Conservation (phyloP, 1,140 invertebrate genomes). For the Apis dorsata region DNA sequence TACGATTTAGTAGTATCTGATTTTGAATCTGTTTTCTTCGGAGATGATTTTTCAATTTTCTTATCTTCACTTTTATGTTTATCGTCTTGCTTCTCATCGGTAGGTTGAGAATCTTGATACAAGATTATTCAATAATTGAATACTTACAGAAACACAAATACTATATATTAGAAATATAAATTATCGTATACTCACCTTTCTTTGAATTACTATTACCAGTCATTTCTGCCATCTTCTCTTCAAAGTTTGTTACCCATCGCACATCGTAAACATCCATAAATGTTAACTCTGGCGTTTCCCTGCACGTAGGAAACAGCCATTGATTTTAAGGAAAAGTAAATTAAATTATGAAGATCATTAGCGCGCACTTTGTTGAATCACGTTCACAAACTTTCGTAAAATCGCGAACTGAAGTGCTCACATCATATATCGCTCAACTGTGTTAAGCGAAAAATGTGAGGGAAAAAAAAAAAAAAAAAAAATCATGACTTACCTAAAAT, state of each 20-base stretch:
- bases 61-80: constrained; percentile 64
- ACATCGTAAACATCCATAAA: constrained; percentile 80
- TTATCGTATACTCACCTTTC: constrained; percentile 76
- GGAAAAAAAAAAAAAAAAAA: neutral
- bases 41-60: constrained; percentile 57
- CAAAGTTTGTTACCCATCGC: constrained; percentile 79
- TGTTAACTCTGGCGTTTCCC: constrained; percentile 79
- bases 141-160: neutral
- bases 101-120: constrained; percentile 66
- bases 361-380: constrained; percentile 22
- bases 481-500: constrained; percentile 79
- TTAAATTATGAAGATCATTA: constrained; percentile 19
- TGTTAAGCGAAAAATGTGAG: neutral
- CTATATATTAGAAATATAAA: constrained; percentile 27
- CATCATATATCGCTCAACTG: neutral
- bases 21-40: constrained; percentile 72
- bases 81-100: constrained; percentile 64
- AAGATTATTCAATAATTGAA: constrained; percentile 44
- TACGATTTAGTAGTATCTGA: constrained; percentile 74
- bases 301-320: constrained; percentile 76
- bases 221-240: constrained; percentile 77
- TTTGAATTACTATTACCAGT: constrained; percentile 60
- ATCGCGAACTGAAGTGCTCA: neutral
- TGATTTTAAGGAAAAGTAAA: constrained; percentile 63
- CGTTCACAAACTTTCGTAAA: constrained; percentile 1